Percentiles rank a stretch among this genome's conserved stretches.
Conservation (phyloP, 2,113 vertebrate species). For the Macroglossus sobrinus region DNA sequence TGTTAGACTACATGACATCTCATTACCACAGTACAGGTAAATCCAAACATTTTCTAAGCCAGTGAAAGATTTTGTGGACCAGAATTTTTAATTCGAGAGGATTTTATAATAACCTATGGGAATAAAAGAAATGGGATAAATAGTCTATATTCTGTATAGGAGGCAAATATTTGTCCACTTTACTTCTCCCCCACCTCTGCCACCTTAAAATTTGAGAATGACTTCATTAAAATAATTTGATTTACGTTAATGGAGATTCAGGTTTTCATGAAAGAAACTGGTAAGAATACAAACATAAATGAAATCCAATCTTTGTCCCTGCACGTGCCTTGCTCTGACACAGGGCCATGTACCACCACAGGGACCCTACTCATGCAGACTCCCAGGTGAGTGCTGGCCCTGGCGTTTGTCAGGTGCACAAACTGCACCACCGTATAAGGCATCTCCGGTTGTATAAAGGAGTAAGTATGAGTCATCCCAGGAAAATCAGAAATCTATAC, state of each 20-base stretch:
- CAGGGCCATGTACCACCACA: neutral
- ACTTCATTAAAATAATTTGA: neutral
- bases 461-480: neutral
- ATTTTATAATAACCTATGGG: neutral
- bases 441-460: neutral
- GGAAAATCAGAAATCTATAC: neutral
- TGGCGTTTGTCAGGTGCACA: neutral
- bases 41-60: neutral
- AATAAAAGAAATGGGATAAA: neutral
- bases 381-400: neutral
- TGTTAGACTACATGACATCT: neutral
- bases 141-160: neutral
- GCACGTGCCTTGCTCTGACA: neutral
- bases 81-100: conserved; percentile 20
- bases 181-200: neutral
- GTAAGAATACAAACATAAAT: neutral
- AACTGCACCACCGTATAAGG: neutral
- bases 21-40: neutral
- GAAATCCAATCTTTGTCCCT: neutral
- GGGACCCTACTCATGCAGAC: neutral
- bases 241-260: neutral
- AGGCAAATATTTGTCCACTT: neutral
- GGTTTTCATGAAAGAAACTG: neutral
- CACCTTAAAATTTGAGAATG: neutral
- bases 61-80: conserved; percentile 20